These are phyloP conservation scores for Jordanella pulchra DNA, from an alignment of 2,797 vertebrate species.

Conservation along the genomic window DNA sequence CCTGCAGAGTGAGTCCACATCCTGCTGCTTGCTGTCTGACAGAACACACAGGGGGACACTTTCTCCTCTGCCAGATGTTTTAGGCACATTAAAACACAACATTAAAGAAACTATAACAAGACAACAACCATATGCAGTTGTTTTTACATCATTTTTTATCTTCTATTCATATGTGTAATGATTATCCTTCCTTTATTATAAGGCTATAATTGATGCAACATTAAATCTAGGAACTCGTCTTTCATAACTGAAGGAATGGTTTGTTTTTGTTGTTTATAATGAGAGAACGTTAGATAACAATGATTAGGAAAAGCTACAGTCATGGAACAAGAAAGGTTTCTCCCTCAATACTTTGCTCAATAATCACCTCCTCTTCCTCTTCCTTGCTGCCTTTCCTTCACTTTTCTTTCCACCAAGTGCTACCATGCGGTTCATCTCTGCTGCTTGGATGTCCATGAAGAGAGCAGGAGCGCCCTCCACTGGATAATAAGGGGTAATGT, in stretches of 20 bases:
- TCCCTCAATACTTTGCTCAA: slow-evolving; percentile 44
- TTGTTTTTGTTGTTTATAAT: slow-evolving; percentile 75
- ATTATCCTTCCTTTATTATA: slow-evolving; percentile 47
- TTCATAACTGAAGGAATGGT: slow-evolving; percentile 74
- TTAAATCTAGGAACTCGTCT: slow-evolving; percentile 71
- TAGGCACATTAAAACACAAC: slow-evolving; percentile 24
- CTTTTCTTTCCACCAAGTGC: slow-evolving; percentile 31
- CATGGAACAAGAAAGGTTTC: slow-evolving; percentile 59
- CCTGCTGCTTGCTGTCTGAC: slow-evolving; percentile 53
- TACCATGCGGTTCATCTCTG: slow-evolving; percentile 19
- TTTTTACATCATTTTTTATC: slow-evolving; percentile 74
- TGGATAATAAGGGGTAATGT: slow-evolving; percentile 24
- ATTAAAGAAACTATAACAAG: slow-evolving; percentile 43
- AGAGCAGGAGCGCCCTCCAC: slow-evolving; percentile 66
- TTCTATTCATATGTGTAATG: slow-evolving; percentile 62
- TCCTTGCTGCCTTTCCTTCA: slow-evolving; percentile 42
- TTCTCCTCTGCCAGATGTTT: slow-evolving; percentile 15
- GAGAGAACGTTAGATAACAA: slow-evolving; percentile 77
- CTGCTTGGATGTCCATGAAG: slow-evolving; percentile 35
- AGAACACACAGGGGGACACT: slow-evolving; percentile 13
- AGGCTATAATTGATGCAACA: slow-evolving; percentile 72
- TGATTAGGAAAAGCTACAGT: slow-evolving; percentile 69
- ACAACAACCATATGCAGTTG: slow-evolving; percentile 51
- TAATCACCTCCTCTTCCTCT: slow-evolving; percentile 65
- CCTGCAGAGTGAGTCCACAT: slow-evolving; percentile 36